These are phyloP conservation scores for Coelopa frigida DNA, from an alignment of 1,140 invertebrate species.

Conservation along the genomic window DNA sequence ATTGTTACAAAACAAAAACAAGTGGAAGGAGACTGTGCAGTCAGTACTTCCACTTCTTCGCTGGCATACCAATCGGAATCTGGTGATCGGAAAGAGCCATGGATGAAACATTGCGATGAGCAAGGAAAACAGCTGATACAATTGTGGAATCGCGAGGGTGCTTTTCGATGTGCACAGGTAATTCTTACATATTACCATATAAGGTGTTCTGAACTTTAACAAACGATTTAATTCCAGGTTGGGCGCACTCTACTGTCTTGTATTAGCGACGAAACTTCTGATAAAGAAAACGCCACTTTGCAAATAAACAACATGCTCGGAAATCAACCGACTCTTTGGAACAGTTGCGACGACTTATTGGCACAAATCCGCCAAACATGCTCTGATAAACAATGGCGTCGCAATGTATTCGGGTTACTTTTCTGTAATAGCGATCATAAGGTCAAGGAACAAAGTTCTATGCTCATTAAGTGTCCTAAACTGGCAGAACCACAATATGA, in stretches of 20 bases:
- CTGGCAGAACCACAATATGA: slow-evolving; percentile 49
- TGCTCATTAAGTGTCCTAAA: slow-evolving; percentile 49
- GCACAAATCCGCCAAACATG: slow-evolving; percentile 36
- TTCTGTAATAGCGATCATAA: slow-evolving; percentile 55
- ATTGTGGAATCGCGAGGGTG: slow-evolving; percentile 57
- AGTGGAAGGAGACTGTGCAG: slow-evolving; percentile 55
- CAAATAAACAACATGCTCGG: slow-evolving; percentile 10
- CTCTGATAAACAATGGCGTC: slow-evolving; percentile 57
- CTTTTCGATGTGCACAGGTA: slow-evolving; percentile 65
- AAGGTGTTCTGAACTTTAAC: neutral
- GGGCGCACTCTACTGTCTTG: slow-evolving; percentile 54
- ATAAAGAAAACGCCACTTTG: slow-evolving; percentile 14
- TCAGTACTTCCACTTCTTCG: slow-evolving; percentile 56
- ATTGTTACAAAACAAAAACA: slow-evolving; percentile 56
- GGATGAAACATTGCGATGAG: slow-evolving; percentile 53
- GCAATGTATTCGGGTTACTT: slow-evolving; percentile 58
- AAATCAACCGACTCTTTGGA: slow-evolving; percentile 17
- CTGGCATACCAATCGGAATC: slow-evolving; percentile 55
- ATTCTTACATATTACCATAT: neutral
- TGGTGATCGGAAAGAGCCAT: slow-evolving; percentile 49
- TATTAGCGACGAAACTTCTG: slow-evolving; percentile 26
- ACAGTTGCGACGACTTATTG: slow-evolving; percentile 25
- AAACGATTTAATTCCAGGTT: slow-evolving; percentile 36
- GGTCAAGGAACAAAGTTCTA: slow-evolving; percentile 55
- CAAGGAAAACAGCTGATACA: slow-evolving; percentile 47